Evolutionary conservation across 2,113 vertebrate genomes (phyloP).

Genomic region (Progne subis): DNA sequence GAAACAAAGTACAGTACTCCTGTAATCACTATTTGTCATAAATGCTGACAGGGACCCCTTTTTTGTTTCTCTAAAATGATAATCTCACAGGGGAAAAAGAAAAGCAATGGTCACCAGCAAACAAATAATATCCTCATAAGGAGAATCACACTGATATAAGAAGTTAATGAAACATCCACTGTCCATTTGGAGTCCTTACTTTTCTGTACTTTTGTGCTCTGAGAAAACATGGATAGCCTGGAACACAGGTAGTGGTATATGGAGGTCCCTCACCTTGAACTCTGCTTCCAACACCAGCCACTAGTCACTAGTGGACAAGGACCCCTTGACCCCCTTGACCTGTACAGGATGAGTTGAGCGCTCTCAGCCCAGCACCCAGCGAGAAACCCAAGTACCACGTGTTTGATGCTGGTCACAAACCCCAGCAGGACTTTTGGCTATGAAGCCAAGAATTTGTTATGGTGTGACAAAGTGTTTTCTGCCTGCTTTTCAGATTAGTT

Average conservation of each 20-base stretch:
- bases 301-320: not conserved
- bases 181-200: not conserved
- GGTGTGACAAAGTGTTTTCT: not conserved
- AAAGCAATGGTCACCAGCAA: not conserved
- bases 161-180: not conserved
- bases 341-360: not conserved
- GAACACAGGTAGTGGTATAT: not conserved
- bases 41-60: not conserved
- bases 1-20: not conserved
- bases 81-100: not conserved
- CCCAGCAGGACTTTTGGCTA: not conserved
- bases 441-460: not conserved
- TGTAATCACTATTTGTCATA: not conserved
- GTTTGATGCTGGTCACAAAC: not conserved
- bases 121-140: not conserved
- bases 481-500: not conserved
- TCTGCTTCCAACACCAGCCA: not conserved
- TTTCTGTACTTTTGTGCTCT: not conserved
- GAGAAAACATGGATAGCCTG: not conserved
- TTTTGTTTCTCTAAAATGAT: not conserved
- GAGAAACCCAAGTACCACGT: rapidly evolving
- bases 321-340: not conserved
- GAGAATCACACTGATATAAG: not conserved
- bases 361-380: not conserved
- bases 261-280: not conserved